Percentiles rank a stretch among this genome's conserved stretches.
phyloP scores from a whole-genome alignment of 2,113 vertebrate species.

The Conger conger region DNA sequence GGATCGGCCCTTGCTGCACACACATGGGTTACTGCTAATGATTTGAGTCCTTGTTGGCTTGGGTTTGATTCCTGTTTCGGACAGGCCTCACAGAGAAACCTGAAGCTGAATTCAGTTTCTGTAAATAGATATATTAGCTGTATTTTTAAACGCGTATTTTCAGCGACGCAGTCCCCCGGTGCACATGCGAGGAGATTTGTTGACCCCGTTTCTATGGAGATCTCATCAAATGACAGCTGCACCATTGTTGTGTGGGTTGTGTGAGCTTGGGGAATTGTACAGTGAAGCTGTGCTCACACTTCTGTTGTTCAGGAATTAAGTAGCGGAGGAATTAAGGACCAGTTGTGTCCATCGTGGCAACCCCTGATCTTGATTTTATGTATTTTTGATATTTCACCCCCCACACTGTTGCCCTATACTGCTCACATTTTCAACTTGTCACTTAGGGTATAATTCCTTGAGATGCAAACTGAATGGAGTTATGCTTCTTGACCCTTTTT shows the following conservation, averaged over 20 bases:
- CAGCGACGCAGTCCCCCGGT: background rate
- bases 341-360: background rate
- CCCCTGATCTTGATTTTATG: too few species aligned
- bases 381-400: too few species aligned
- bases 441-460: background rate
- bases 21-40: background rate
- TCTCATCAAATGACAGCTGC: background rate
- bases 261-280: background rate
- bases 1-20: too few species aligned
- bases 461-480: background rate
- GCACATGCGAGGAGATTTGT: background rate
- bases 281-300: background rate
- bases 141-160: background rate
- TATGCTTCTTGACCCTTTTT: too few species aligned
- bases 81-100: background rate
- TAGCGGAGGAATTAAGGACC: background rate
- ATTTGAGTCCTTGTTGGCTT: background rate
- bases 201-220: background rate
- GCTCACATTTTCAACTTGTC: background rate
- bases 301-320: too few species aligned
- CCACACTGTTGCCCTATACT: background rate
- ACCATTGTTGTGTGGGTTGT: background rate
- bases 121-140: background rate
- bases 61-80: background rate
- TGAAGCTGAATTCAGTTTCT: background rate